A percentile compares a stretch with the other conserved stretches of the same genome.
Conservation (phyloP, 2,113 vertebrate genomes). For the Bufo bufo region DNA sequence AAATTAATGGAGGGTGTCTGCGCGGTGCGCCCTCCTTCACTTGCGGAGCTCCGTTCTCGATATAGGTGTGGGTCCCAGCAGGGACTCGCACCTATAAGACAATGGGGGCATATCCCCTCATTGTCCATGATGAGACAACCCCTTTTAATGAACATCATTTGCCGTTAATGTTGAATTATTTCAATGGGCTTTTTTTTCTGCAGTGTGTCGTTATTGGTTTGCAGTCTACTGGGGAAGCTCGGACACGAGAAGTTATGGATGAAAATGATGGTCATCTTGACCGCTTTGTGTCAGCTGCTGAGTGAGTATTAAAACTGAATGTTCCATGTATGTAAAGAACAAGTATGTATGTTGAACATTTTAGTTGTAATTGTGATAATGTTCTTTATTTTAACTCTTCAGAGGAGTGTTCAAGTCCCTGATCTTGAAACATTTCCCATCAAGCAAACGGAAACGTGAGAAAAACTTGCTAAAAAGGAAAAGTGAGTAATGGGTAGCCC, state of each 20-base stretch:
- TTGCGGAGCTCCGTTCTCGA: too few species aligned
- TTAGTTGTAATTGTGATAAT: not conserved
- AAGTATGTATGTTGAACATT: not conserved
- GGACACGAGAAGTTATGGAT: slow-evolving; percentile 92
- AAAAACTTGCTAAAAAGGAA: slow-evolving; percentile 88
- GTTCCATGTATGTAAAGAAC: not conserved
- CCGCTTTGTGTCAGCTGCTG: slow-evolving; percentile 94
- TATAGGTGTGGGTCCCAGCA: too few species aligned
- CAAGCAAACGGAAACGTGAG: slow-evolving; percentile 90
- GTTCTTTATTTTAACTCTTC: slow-evolving; percentile 53
- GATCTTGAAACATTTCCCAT: slow-evolving; percentile 96
- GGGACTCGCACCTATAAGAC: too few species aligned
- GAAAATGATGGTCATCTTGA: slow-evolving; percentile 92
- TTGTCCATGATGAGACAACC: too few species aligned
- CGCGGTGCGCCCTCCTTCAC: too few species aligned
- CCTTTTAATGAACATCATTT: not conserved
- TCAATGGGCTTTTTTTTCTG: not conserved
- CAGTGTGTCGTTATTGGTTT: slow-evolving; percentile 95
- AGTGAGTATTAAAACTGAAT: slow-evolving; percentile 74
- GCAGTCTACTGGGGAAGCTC: slow-evolving; percentile 95
- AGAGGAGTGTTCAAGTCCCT: slow-evolving; percentile 98
- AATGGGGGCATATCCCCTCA: too few species aligned
- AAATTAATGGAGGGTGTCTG: too few species aligned
- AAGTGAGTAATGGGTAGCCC: slow-evolving; percentile 76
- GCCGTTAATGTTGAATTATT: not conserved